A percentile compares a stretch with the other conserved stretches of the same genome.
Evolutionary conservation across 37 sponge, comb jelly and placozoan species (phyloP).

Genomic region (Trichoplax adhaerens): DNA sequence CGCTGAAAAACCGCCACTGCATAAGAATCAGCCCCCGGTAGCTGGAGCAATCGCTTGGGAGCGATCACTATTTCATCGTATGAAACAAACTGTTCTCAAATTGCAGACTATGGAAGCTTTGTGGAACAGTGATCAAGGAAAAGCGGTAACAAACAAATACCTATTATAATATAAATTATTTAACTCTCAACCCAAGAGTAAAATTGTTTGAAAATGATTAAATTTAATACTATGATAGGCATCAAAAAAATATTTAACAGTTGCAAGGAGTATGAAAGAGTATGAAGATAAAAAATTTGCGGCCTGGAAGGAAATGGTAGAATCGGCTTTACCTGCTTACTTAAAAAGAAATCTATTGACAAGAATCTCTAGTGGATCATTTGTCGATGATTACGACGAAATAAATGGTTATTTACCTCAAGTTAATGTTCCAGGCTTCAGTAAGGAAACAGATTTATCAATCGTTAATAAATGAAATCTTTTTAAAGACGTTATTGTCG

Average conservation of each 20-base stretch:
- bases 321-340: conserved; percentile 41
- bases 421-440: no score
- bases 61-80: conserved; percentile 81
- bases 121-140: conserved; percentile 58
- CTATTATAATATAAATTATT: not conserved
- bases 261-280: conserved; percentile 81
- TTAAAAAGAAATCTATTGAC: conserved; percentile 71
- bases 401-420: no score
- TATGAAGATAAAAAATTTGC: conserved; percentile 71
- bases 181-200: not conserved
- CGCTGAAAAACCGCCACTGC: conserved; percentile 52
- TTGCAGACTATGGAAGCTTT: conserved; percentile 46
- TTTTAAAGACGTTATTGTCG: no score
- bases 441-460: no score
- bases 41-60: conserved; percentile 97
- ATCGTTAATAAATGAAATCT: no score
- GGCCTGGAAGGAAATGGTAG: conserved; percentile 56
- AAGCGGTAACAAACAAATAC: conserved; percentile 31
- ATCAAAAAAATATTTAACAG: conserved; percentile 67
- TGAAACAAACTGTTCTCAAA: conserved; percentile 84
- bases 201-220: not conserved
- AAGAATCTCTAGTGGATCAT: not conserved
- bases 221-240: conserved; percentile 22
- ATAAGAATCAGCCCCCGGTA: conserved; percentile 81
- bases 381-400: no score